Evolutionary conservation across 1,140 invertebrate genomes (phyloP), one percentile per base, ranked within the genome.

Genomic region (Pogonomyrmex californicus): DNA sequence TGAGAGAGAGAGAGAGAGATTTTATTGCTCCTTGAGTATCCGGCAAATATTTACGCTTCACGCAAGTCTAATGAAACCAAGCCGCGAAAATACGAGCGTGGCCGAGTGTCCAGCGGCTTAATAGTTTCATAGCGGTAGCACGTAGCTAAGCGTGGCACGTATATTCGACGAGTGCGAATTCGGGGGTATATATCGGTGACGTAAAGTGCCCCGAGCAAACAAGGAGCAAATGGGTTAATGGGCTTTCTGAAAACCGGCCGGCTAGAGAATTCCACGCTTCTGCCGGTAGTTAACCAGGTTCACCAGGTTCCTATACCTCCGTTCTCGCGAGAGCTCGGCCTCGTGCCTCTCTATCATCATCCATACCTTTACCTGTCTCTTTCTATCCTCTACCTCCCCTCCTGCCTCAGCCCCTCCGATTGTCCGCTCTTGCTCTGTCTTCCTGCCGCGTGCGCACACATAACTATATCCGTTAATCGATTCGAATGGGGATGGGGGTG

Each of bases 221-320:
- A 85, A 30, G 38, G 51, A 63, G 85, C 81, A 91, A 92, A 92
- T 88, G 86, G 91, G 91, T 90, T 91, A 92, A 92, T 87, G 79
- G 86, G 68, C 47, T 76, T 54, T 63, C 79, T 60, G 86, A 85
- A 91, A 91, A 91, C 87, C 87, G 75, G 51, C 73, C 36, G 66
- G 51, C 36, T 60, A 56, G 51, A 54, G 9, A 30, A 58, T 54
- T 81, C 65, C 86, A 30, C 49, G 36, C 58, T 82, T 66, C 68
- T 56, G 56, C 41, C 58, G 38, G 36, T 47, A 63, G 58, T 65
- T 65, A 54, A 54, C 60, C 36, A n/a, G n/a, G n/a, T 71, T 68
- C 63, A 71, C 36, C 68, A 23, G 23, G 2, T 49, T 49, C 51
- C 47, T 23, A 23, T 23, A 47, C 23, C 33, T 73, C 30, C 49